Evolutionary conservation across 2,113 vertebrate species (phyloP).

Genomic region (Carlito syrichta): DNA sequence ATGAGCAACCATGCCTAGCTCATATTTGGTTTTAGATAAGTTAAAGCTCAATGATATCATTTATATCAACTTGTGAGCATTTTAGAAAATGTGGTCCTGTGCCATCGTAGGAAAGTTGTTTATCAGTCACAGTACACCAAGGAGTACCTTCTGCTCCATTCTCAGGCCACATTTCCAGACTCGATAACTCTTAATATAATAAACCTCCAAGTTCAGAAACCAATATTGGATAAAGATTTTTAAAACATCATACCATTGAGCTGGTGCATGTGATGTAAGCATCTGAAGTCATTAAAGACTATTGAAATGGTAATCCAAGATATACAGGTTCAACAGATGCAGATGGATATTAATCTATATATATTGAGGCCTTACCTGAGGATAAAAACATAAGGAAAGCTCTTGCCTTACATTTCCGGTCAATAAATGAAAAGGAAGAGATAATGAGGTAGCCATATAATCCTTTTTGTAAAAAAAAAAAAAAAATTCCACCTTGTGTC

Average conservation of each 20-base stretch:
- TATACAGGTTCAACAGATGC: not conserved
- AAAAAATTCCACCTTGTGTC: not conserved
- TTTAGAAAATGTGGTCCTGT: not conserved
- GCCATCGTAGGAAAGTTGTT: not conserved
- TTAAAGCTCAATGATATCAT: not conserved
- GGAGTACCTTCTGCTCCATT: not conserved
- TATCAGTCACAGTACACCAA: not conserved
- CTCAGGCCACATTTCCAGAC: not conserved
- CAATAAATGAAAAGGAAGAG: not conserved
- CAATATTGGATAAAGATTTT: not conserved
- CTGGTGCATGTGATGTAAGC: not conserved
- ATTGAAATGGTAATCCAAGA: not conserved
- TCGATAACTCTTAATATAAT: not conserved
- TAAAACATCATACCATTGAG: not conserved
- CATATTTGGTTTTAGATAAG: not conserved
- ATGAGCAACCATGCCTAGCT: no score
- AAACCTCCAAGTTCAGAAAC: not conserved
- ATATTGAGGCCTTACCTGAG: not conserved
- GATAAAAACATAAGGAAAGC: constrained; percentile 30
- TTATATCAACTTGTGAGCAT: not conserved
- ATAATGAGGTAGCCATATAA: not conserved
- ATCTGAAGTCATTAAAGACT: not conserved
- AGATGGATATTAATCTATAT: not conserved
- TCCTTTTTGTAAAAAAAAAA: not conserved
- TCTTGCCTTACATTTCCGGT: constrained; percentile 6